A percentile compares a stretch with the other conserved stretches of the same genome.
Evolutionary conservation across 2,888 invertebrate species (phyloP).

Genomic region (Yponomeuta malinellus): DNA sequence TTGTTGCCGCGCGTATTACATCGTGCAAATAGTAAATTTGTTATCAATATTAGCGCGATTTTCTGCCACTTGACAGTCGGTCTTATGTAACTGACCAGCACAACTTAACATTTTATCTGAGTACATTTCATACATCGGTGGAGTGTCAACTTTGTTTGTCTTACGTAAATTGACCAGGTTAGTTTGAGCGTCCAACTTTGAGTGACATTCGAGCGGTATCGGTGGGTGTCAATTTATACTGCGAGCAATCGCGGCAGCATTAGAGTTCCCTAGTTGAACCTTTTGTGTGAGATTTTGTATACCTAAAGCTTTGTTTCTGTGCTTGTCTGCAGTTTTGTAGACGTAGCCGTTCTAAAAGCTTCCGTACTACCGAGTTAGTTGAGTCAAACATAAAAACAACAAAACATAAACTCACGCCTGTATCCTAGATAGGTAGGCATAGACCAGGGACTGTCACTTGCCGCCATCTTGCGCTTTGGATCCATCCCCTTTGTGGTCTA

Average conservation of each 20-base stretch:
- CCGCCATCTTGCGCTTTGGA: too few species aligned
- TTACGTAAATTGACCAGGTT: background rate
- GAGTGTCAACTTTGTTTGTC: background rate
- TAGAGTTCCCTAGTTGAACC: background rate
- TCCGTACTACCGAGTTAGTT: too few species aligned
- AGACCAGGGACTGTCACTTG: too few species aligned
- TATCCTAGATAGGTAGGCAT: too few species aligned
- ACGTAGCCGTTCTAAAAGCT: too few species aligned
- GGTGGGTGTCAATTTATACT: background rate
- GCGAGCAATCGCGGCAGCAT: background rate
- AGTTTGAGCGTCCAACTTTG: background rate
- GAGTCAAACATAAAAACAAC: too few species aligned
- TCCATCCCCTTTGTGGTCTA: too few species aligned
- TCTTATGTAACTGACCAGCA: background rate
- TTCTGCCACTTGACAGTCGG: background rate
- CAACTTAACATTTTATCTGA: background rate
- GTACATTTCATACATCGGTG: background rate
- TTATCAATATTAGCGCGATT: constrained; percentile 3
- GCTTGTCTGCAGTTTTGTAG: too few species aligned
- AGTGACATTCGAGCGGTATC: background rate
- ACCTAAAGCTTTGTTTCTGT: too few species aligned
- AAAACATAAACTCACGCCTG: too few species aligned
- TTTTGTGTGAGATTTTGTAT: background rate
- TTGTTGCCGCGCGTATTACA: background rate
- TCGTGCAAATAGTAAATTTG: background rate